A percentile compares a stretch with the other conserved stretches of the same genome.
Evolutionary conservation across 2,888 invertebrate species (phyloP).

Genomic region (Formica aserva): DNA sequence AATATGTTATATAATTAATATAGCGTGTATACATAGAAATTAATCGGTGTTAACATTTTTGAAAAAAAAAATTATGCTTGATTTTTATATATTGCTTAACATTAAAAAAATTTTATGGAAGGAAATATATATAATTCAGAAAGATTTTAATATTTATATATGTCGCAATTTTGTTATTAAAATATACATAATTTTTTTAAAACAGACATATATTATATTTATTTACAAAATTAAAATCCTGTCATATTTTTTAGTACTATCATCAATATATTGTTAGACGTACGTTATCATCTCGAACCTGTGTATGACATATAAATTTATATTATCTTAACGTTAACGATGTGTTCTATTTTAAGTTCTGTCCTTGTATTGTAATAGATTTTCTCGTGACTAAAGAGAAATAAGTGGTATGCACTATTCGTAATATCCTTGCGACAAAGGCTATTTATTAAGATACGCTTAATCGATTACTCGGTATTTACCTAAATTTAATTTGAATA

Average conservation of each 20-base stretch:
- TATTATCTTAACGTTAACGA: conserved; percentile 17
- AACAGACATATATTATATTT: not conserved
- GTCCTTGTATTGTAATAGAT: conserved; percentile 27
- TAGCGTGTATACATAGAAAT: not conserved
- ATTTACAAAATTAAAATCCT: not conserved
- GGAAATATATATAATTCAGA: not conserved
- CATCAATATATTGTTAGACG: not conserved
- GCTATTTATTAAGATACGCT: conserved; percentile 3
- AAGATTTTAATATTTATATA: conserved; percentile 2
- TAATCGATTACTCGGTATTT: not conserved
- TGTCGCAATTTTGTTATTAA: not conserved
- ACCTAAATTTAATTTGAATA: not conserved
- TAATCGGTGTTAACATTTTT: not conserved
- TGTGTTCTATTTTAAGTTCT: conserved; percentile 19
- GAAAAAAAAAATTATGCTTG: not conserved
- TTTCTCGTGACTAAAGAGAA: conserved; percentile 3
- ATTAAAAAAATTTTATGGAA: not conserved
- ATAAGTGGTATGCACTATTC: conserved; percentile 11
- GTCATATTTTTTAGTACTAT: not conserved
- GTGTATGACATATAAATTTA: conserved; percentile 14
- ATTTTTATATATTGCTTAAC: not conserved
- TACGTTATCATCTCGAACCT: not conserved
- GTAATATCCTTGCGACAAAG: conserved; percentile 25
- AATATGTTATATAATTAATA: not conserved
- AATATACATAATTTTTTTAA: not conserved